Percentiles rank a stretch among this genome's conserved stretches.
Evolutionary conservation across 2,888 invertebrate genomes (phyloP).

Genomic region (Drepanosiphum platanoidis): DNA sequence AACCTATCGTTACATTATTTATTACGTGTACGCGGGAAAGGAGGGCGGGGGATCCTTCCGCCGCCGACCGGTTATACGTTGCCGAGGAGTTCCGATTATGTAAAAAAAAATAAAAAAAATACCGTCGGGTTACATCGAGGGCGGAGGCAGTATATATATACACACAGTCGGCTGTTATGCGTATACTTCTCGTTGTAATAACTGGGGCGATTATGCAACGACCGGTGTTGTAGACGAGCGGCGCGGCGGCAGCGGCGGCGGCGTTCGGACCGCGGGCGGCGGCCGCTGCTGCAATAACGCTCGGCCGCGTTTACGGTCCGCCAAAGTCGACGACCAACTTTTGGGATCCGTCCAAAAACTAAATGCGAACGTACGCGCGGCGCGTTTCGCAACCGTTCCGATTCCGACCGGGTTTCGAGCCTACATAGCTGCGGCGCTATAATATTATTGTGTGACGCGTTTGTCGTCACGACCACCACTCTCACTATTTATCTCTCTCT

Average conservation of each 20-base stretch:
- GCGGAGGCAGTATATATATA: too few relatives aligned
- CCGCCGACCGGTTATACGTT: too few relatives aligned
- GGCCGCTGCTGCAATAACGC: too few relatives aligned
- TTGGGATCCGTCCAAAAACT: conserved; percentile 48
- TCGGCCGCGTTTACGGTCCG: conserved; percentile 1
- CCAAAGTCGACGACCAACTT: neutral
- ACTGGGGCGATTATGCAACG: conserved; percentile 18
- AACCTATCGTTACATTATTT: too few relatives aligned
- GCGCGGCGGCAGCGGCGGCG: neutral
- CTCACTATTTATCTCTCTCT: neutral
- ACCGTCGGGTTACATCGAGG: neutral
- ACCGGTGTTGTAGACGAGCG: neutral
- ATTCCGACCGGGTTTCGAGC: neutral
- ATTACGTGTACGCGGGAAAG: too few relatives aligned
- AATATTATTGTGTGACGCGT: neutral
- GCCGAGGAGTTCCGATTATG: too few relatives aligned
- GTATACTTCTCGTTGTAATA: neutral
- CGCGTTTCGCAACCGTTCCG: conserved; percentile 26
- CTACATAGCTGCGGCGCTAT: too few relatives aligned
- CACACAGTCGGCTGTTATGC: neutral
- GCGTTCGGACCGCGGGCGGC: neutral
- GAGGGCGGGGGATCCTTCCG: too few relatives aligned
- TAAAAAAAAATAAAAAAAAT: too few relatives aligned
- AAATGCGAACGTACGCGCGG: neutral
- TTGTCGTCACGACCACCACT: neutral